phyloP scores from a whole-genome alignment of 1,140 invertebrate genomes.

The Drosophila pseudoobscura region DNA sequence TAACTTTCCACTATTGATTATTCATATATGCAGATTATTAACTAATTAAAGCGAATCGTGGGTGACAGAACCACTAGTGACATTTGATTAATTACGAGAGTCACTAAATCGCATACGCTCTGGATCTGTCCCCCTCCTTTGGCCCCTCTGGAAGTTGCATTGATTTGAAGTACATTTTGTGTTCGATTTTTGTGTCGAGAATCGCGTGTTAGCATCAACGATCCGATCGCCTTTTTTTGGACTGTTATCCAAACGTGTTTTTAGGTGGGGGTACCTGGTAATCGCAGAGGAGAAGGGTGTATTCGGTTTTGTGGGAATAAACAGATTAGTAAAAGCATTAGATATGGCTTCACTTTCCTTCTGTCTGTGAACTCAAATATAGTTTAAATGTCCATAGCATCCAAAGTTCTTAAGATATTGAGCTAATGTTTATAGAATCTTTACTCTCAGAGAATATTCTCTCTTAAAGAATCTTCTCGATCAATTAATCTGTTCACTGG shows the following conservation, averaged over 20 bases:
- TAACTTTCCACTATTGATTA: constrained; percentile 50
- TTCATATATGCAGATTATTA: constrained; percentile 45
- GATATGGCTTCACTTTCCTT: no score
- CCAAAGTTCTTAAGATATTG: no score
- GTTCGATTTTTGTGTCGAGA: constrained; percentile 13
- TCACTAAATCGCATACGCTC: constrained; percentile 9
- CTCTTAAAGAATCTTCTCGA: no score
- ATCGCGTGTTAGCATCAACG: constrained; percentile 66
- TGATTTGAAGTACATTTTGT: constrained; percentile 11
- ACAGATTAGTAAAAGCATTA: no score
- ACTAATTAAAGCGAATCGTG: constrained; percentile 50
- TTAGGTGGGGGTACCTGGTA: background rate
- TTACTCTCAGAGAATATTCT: no score
- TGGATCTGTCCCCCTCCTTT: background rate
- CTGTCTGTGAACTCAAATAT: no score
- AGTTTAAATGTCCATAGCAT: no score
- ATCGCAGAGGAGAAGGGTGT: no score
- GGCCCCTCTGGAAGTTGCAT: constrained; percentile 32
- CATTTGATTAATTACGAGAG: constrained; percentile 64
- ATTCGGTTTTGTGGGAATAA: no score
- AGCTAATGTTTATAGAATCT: no score
- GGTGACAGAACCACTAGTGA: constrained; percentile 35
- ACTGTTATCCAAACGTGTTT: constrained; percentile 40
- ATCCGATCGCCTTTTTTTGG: constrained; percentile 38
- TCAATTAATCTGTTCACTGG: no score